Evolutionary conservation across 2,113 vertebrate genomes (phyloP).

Genomic region (Pampusana beccarii): DNA sequence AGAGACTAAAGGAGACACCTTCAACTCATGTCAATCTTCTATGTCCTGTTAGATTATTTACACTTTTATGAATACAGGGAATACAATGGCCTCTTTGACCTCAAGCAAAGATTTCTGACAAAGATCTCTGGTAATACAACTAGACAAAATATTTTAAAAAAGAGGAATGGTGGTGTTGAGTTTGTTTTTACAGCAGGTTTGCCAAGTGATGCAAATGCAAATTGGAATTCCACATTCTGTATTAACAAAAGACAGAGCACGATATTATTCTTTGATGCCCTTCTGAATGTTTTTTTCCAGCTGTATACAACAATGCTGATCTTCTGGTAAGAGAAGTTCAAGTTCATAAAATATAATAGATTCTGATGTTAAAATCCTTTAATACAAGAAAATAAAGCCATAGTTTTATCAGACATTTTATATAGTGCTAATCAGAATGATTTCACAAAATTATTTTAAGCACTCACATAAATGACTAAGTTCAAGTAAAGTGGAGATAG

Average conservation of each 20-base stretch:
- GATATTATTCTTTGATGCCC: constrained; percentile 35
- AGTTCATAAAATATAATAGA: neutral
- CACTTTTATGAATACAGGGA: constrained; percentile 47
- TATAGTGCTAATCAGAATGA: neutral
- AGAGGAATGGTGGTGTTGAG: constrained; percentile 39
- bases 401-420: neutral
- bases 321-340: neutral
- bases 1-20: constrained; percentile 35
- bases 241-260: constrained; percentile 50
- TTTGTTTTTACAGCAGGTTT: constrained; percentile 61
- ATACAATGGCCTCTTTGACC: constrained; percentile 47
- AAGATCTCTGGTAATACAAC: constrained; percentile 63
- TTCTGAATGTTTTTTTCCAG: constrained; percentile 2
- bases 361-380: neutral
- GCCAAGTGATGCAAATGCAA: constrained; percentile 68
- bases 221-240: constrained; percentile 63
- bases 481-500: neutral
- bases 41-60: constrained; percentile 54
- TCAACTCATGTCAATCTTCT: constrained; percentile 55
- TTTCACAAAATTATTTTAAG: constrained; percentile 24
- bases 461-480: neutral
- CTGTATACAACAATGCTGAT: constrained; percentile 4
- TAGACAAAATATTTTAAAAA: constrained; percentile 70
- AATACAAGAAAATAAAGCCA: neutral
- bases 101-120: constrained; percentile 55